Percentiles rank a stretch among this genome's conserved stretches.
phyloP scores from a whole-genome alignment of 2,797 vertebrate genomes.

The Macropus fuliginosus region DNA sequence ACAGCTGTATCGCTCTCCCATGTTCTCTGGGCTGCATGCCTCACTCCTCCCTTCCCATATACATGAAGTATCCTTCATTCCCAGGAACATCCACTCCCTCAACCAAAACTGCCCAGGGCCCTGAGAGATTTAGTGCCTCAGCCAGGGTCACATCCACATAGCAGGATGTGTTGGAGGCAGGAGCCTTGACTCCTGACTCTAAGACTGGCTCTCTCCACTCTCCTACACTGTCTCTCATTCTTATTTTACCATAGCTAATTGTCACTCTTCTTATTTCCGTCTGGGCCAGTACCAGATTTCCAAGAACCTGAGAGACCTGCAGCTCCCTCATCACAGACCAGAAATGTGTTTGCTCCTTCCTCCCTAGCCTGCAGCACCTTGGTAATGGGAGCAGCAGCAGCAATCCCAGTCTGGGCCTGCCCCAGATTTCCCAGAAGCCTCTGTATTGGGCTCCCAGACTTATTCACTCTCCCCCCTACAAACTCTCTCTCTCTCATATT shows the following conservation, averaged over 20 bases:
- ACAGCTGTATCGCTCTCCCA: not conserved
- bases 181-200: not conserved
- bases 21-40: not conserved
- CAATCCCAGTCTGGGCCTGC: not conserved
- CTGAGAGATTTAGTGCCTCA: not conserved
- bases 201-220: not conserved
- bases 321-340: not conserved
- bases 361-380: not conserved
- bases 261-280: too few species aligned
- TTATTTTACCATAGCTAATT: not conserved
- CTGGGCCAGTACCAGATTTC: too few species aligned
- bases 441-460: not conserved
- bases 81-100: too few species aligned
- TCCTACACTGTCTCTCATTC: not conserved
- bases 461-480: not conserved
- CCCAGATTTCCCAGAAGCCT: not conserved
- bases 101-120: not conserved
- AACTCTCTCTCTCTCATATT: not conserved
- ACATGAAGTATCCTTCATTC: too few species aligned
- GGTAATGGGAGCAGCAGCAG: not conserved
- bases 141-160: not conserved
- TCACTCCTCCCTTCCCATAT: not conserved
- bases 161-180: not conserved
- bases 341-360: not conserved
- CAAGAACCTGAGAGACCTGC: too few species aligned